A percentile compares a stretch with the other conserved stretches of the same genome.
Evolutionary conservation across 2,888 invertebrate genomes (phyloP).

Genomic region (Drosophila yooni): DNA sequence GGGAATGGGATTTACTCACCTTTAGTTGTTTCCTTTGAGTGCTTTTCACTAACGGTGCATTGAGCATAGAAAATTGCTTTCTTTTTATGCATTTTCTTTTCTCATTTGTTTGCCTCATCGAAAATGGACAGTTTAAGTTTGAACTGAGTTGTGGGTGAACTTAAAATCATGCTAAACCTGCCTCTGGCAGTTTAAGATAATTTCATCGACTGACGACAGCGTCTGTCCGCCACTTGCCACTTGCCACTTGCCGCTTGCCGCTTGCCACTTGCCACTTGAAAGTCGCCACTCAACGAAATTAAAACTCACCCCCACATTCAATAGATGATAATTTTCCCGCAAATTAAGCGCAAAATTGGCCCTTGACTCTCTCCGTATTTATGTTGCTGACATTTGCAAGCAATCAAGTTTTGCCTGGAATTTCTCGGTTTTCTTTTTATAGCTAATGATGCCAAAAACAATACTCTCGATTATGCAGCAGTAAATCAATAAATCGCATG

Average conservation of each 20-base stretch:
- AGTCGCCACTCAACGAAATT: constrained; percentile 18
- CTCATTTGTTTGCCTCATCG: background rate
- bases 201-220: constrained; percentile 19
- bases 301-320: constrained; percentile 6
- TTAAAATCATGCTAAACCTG: constrained; percentile 33
- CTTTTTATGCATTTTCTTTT: constrained; percentile 4
- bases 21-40: constrained; percentile 40
- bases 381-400: constrained; percentile 14
- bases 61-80: constrained; percentile 58
- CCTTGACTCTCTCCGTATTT: constrained; percentile 30
- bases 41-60: constrained; percentile 25
- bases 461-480: constrained; percentile 26
- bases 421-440: background rate
- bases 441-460: constrained; percentile 15
- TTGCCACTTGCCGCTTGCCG: constrained; percentile 9
- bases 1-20: constrained; percentile 45
- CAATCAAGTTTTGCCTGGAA: constrained; percentile 18
- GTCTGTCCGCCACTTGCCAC: constrained; percentile 16
- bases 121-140: constrained; percentile 47
- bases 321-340: constrained; percentile 31
- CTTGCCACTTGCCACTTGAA: constrained; percentile 6
- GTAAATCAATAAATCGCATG: constrained; percentile 39
- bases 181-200: constrained; percentile 57
- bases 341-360: constrained; percentile 42
- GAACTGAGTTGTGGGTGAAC: constrained; percentile 20